phyloP scores from a whole-genome alignment of 2,888 invertebrate species.

The Nymphalis polychloros region DNA sequence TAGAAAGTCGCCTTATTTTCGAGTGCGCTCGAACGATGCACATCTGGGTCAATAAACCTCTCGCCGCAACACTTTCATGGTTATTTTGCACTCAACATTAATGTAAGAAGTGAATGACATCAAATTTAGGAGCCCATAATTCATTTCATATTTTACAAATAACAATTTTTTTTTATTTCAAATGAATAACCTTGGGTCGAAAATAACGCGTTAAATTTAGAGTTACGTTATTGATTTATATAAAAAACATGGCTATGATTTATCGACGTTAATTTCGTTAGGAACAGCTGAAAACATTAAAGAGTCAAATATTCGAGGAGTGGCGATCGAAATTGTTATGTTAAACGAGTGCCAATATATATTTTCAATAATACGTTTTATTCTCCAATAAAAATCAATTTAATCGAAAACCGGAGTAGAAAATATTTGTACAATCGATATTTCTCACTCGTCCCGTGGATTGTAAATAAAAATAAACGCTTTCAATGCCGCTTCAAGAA shows the following conservation, averaged over 20 bases:
- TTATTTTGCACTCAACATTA: slow-evolving; percentile 28
- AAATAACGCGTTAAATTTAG: not conserved
- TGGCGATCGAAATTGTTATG: not conserved
- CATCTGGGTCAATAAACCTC: slow-evolving; percentile 70
- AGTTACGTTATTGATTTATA: not conserved
- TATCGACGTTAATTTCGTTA: not conserved
- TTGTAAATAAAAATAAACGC: slow-evolving; percentile 25
- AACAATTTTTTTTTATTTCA: not conserved
- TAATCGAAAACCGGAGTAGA: slow-evolving; percentile 6
- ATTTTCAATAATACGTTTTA: slow-evolving; percentile 12
- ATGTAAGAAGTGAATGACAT: slow-evolving; percentile 17
- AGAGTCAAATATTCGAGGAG: not conserved
- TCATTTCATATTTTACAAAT: slow-evolving; percentile 7
- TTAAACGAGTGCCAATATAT: slow-evolving; percentile 12
- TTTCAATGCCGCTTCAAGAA: not conserved
- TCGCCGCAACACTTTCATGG: slow-evolving; percentile 53
- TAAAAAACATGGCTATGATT: not conserved
- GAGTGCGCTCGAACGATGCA: slow-evolving; percentile 62
- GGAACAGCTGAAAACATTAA: not conserved
- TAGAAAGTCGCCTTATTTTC: slow-evolving; percentile 74
- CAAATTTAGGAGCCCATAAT: slow-evolving; percentile 4
- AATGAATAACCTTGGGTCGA: not conserved
- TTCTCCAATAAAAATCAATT: slow-evolving; percentile 15
- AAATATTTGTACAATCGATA: slow-evolving; percentile 19
- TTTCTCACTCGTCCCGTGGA: slow-evolving; percentile 6